Conservation (phyloP, 2,888 invertebrate genomes). For the Loripinus fragilis region DNA sequence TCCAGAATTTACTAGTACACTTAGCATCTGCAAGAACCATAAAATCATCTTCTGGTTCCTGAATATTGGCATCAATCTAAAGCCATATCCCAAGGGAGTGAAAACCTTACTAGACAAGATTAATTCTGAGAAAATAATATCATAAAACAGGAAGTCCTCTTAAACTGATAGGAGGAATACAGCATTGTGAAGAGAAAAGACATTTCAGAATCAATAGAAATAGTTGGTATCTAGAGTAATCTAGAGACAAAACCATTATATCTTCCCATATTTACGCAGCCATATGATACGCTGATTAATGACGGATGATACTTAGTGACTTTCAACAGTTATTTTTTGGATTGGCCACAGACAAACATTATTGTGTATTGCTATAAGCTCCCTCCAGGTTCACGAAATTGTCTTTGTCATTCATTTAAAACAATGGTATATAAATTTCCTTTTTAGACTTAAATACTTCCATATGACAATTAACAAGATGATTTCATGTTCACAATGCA, state of each 20-base stretch:
- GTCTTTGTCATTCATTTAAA: too few relatives aligned
- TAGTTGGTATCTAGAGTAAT: slow-evolving; percentile 38
- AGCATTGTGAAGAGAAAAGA: slow-evolving; percentile 35
- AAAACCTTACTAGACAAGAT: slow-evolving; percentile 54
- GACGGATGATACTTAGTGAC: neutral
- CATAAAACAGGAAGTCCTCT: slow-evolving; percentile 54
- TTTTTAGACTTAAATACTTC: too few relatives aligned
- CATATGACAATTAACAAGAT: too few relatives aligned
- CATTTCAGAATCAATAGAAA: slow-evolving; percentile 48
- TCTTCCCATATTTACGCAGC: slow-evolving; percentile 12
- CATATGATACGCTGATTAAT: neutral
- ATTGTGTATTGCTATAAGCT: too few relatives aligned
- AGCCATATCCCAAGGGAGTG: slow-evolving; percentile 42
- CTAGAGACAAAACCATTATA: slow-evolving; percentile 29
- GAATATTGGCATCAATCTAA: slow-evolving; percentile 56
- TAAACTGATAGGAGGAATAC: slow-evolving; percentile 54
- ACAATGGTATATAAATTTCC: too few relatives aligned
- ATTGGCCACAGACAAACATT: too few relatives aligned
- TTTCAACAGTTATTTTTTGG: too few relatives aligned
- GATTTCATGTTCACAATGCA: too few relatives aligned
- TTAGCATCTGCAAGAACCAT: too few relatives aligned
- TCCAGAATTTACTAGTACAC: too few relatives aligned
- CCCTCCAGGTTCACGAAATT: too few relatives aligned
- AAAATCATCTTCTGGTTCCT: slow-evolving; percentile 8
- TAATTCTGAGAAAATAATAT: slow-evolving; percentile 58